These are phyloP conservation scores for Phainopepla nitens DNA, from an alignment of 2,113 vertebrate species.

Conservation along the genomic window DNA sequence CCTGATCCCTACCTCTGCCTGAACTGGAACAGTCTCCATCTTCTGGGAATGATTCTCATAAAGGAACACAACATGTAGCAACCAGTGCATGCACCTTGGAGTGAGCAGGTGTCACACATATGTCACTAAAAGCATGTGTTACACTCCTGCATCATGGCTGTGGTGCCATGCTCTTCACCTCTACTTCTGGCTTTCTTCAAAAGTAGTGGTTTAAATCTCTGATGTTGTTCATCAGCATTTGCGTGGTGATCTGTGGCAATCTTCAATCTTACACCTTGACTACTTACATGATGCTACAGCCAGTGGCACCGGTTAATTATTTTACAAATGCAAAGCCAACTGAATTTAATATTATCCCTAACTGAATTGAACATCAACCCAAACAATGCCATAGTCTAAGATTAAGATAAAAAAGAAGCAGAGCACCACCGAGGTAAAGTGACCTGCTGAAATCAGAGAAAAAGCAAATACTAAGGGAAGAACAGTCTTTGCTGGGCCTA, in stretches of 20 bases:
- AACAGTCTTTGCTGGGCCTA: background rate
- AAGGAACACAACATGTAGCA: background rate
- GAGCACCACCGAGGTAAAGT: background rate
- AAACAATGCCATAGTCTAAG: background rate
- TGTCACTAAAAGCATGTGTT: background rate
- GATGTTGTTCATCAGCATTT: background rate
- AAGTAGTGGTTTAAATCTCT: background rate
- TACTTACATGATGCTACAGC: background rate
- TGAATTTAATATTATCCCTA: background rate
- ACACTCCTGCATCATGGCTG: background rate
- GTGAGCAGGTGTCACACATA: background rate
- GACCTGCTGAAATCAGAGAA: background rate
- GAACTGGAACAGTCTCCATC: background rate
- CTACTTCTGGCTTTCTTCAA: background rate
- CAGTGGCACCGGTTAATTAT: background rate
- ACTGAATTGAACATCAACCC: background rate
- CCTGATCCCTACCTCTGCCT: background rate
- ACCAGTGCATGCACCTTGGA: background rate
- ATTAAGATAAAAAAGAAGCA: background rate
- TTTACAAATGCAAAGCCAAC: background rate
- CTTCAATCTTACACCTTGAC: background rate
- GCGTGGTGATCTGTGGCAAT: background rate
- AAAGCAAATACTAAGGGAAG: background rate
- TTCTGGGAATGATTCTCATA: background rate
- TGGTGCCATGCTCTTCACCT: background rate